Evolutionary conservation across 1,140 invertebrate species (phyloP).

Genomic region (Chelonus insularis): DNA sequence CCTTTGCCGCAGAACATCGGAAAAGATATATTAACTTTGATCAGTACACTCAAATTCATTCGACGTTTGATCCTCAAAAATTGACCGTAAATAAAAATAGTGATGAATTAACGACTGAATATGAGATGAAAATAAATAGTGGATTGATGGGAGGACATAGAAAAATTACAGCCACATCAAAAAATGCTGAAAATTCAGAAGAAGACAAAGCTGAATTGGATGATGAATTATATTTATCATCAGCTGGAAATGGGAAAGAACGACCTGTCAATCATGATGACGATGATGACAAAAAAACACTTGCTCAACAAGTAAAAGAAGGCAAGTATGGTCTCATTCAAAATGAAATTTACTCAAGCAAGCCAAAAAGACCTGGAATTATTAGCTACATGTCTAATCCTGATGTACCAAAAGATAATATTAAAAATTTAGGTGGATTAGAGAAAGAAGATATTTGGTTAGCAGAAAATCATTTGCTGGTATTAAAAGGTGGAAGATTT

Average conservation of each 20-base stretch:
- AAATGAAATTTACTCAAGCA: constrained; percentile 74
- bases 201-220: constrained; percentile 64
- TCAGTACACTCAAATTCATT: background rate
- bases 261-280: constrained; percentile 63
- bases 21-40: background rate
- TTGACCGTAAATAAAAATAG: constrained; percentile 16
- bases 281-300: constrained; percentile 78
- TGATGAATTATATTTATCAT: constrained; percentile 67
- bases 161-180: constrained; percentile 35
- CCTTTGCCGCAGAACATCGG: background rate
- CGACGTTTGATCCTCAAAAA: background rate
- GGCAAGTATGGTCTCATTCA: constrained; percentile 88
- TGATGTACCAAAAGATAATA: constrained; percentile 77
- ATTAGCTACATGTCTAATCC: constrained; percentile 77
- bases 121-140: constrained; percentile 50
- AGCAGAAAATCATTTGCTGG: constrained; percentile 83
- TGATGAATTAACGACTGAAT: constrained; percentile 36
- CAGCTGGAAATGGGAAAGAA: constrained; percentile 68
- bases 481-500: constrained; percentile 76
- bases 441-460: constrained; percentile 86
- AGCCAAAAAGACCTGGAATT: constrained; percentile 74
- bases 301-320: constrained; percentile 82
- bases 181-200: constrained; percentile 35
- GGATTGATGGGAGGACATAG: constrained; percentile 66
- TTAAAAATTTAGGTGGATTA: constrained; percentile 77